Evolutionary conservation across 1,140 invertebrate species (phyloP).

Genomic region (Zaprionus vittiger): DNA sequence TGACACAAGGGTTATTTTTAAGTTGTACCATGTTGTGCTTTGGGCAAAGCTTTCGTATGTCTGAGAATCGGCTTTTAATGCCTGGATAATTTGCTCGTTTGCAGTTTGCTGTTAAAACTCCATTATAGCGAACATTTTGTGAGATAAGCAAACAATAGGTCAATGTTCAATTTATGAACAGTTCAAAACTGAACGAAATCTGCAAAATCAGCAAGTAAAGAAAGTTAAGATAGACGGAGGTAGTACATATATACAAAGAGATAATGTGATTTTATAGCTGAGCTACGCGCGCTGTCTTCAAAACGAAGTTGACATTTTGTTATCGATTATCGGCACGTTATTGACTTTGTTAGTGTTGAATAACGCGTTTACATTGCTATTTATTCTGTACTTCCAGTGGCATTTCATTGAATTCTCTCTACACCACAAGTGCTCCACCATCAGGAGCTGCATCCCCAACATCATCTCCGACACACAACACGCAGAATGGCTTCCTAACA

Average conservation of each 20-base stretch:
- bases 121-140: neutral
- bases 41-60: neutral
- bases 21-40: conserved; percentile 9
- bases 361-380: neutral
- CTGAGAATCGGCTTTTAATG: neutral
- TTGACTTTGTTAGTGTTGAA: neutral
- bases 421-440: conserved; percentile 32
- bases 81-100: neutral
- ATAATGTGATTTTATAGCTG: no score
- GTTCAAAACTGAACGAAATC: neutral
- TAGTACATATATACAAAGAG: no score
- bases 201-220: neutral
- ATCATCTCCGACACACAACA: conserved; percentile 58
- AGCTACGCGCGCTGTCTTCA: no score
- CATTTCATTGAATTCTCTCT: conserved; percentile 69
- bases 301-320: no score
- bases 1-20: conserved; percentile 2
- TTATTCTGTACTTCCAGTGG: conserved; percentile 62
- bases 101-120: conserved; percentile 2
- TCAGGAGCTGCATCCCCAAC: conserved; percentile 26
- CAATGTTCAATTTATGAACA: neutral
- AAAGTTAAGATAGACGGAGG: no score
- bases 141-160: neutral
- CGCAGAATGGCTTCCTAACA: conserved; percentile 72
- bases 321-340: no score